Conservation (phyloP, 2,113 vertebrate species). For the Ictidomys tridecemlineatus region DNA sequence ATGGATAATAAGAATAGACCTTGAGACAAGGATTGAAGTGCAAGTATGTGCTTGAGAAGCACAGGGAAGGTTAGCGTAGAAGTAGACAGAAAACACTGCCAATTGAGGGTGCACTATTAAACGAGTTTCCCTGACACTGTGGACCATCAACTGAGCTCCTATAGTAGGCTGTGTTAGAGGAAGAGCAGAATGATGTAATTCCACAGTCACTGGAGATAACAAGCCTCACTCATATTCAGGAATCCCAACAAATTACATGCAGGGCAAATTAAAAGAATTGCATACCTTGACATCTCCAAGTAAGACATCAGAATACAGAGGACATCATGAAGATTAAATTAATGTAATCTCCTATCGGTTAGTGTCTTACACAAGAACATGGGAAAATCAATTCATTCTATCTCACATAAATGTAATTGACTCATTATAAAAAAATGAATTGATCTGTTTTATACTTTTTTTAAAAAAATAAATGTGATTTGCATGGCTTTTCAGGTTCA, state of each 20-base stretch:
- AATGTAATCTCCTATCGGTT: not conserved
- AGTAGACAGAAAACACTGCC: not conserved
- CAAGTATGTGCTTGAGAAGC: not conserved
- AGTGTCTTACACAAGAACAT: not conserved
- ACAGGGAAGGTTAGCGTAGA: not conserved
- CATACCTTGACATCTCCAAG: rapidly evolving
- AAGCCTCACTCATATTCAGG: not conserved
- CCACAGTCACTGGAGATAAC: not conserved
- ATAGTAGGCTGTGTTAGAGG: too few relatives aligned
- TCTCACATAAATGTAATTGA: not conserved
- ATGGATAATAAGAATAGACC: not conserved
- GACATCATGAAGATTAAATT: not conserved
- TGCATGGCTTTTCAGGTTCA: not conserved
- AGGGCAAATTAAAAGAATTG: not conserved
- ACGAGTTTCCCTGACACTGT: not conserved
- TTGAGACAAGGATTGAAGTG: not conserved
- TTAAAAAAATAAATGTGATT: not conserved
- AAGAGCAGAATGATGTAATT: not conserved
- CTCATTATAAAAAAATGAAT: not conserved
- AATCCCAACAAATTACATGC: not conserved
- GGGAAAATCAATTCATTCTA: not conserved
- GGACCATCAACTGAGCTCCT: not conserved
- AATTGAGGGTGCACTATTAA: not conserved
- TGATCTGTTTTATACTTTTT: not conserved
- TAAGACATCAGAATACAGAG: not conserved